These are phyloP conservation scores for Pipra filicauda DNA, from an alignment of 2,113 vertebrate species.

Conservation along the genomic window DNA sequence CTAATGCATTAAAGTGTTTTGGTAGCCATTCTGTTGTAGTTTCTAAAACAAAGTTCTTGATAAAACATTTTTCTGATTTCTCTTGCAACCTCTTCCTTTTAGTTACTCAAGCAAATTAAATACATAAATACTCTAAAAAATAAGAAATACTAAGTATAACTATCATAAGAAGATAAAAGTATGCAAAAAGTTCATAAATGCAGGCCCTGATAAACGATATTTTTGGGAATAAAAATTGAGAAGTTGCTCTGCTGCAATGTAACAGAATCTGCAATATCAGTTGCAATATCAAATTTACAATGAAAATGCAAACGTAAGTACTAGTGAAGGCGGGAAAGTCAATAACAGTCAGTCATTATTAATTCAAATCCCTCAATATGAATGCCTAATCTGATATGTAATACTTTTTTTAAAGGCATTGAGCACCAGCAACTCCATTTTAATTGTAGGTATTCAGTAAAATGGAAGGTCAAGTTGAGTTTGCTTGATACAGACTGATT, in stretches of 20 bases:
- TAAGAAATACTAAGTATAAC: background rate
- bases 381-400: background rate
- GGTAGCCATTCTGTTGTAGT: background rate
- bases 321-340: background rate
- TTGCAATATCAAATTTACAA: background rate
- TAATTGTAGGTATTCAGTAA: background rate
- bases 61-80: background rate
- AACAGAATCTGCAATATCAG: background rate
- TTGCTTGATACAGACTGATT: background rate
- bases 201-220: background rate
- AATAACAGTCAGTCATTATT: background rate
- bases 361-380: background rate
- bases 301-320: background rate
- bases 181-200: background rate
- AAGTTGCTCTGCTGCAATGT: background rate
- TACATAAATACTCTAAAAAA: background rate
- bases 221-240: background rate
- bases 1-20: background rate
- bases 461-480: background rate
- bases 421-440: background rate
- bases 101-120: background rate
- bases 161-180: background rate
- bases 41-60: background rate
- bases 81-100: background rate
- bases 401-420: background rate